phyloP scores from a whole-genome alignment of 2,888 invertebrate species.

The Spialia ferax region DNA sequence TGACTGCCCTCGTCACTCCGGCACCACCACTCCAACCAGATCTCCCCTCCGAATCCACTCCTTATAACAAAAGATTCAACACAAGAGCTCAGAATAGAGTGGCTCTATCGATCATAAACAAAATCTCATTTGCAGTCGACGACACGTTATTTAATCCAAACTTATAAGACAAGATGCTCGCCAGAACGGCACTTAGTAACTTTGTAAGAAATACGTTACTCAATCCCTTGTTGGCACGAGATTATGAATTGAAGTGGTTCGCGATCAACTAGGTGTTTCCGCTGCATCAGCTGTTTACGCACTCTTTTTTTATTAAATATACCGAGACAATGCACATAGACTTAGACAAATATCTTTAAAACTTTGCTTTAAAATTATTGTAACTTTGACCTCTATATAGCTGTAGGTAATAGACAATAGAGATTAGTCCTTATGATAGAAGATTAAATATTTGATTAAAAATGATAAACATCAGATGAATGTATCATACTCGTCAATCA shows the following conservation, averaged over 20 bases:
- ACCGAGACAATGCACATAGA: background rate
- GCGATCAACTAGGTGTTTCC: constrained; percentile 84
- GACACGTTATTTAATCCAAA: constrained; percentile 23
- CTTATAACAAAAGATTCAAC: background rate
- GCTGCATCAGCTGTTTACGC: constrained; percentile 74
- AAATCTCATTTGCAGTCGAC: constrained; percentile 50
- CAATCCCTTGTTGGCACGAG: constrained; percentile 82
- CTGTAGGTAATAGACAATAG: background rate
- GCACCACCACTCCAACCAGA: constrained; percentile 60
- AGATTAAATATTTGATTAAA: background rate
- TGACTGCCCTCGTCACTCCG: constrained; percentile 56
- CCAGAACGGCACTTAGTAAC: constrained; percentile 43
- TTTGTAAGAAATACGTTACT: constrained; percentile 79
- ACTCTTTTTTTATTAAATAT: constrained; percentile 2
- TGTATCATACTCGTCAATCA: constrained; percentile 18
- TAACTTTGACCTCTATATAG: background rate
- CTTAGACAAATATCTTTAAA: constrained; percentile 15
- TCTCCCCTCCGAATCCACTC: constrained; percentile 51
- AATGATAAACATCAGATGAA: no score
- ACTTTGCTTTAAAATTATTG: no score
- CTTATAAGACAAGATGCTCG: constrained; percentile 32
- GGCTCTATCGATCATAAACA: constrained; percentile 48
- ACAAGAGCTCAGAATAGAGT: constrained; percentile 55
- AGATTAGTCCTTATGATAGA: background rate
- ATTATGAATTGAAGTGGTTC: constrained; percentile 84